Percentiles rank a stretch among this genome's conserved stretches.
phyloP scores from a whole-genome alignment of 1,140 invertebrate genomes.

The Dreissena rostriformis region DNA sequence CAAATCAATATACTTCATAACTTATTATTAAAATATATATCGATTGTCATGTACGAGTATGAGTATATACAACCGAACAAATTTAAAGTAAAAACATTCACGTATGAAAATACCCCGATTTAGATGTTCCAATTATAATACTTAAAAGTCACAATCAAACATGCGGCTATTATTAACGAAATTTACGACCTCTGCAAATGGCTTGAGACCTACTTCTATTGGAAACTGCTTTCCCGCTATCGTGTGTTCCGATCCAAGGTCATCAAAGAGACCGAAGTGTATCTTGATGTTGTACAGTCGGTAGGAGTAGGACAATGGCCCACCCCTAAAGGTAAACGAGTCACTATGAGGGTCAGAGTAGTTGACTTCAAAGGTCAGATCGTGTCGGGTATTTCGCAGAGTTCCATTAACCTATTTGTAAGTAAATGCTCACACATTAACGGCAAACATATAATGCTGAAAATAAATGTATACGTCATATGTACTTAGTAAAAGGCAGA shows the following conservation, averaged over 20 bases:
- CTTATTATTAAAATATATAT: no score
- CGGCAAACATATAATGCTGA: not conserved
- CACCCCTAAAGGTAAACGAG: conserved; percentile 93
- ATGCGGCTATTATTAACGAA: no score
- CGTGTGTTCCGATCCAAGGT: conserved; percentile 69
- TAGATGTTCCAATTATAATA: no score
- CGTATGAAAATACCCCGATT: no score
- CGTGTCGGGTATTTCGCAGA: conserved; percentile 95
- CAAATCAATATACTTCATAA: no score
- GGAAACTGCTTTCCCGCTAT: conserved; percentile 81
- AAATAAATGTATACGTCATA: no score
- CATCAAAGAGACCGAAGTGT: conserved; percentile 92
- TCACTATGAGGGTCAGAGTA: conserved; percentile 86
- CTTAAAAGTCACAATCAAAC: no score
- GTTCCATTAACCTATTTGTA: conserved; percentile 89
- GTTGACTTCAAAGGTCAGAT: conserved; percentile 94
- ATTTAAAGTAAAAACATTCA: no score
- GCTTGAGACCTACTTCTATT: conserved; percentile 75
- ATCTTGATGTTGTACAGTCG: conserved; percentile 88
- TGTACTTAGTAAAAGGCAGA: no score
- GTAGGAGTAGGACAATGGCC: conserved; percentile 97
- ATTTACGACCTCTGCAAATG: no score
- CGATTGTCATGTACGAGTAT: no score
- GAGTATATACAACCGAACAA: no score
- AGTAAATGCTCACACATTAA: conserved; percentile 2